phyloP scores from a whole-genome alignment of 2,797 vertebrate species.

The Cephalopachus bancanus region DNA sequence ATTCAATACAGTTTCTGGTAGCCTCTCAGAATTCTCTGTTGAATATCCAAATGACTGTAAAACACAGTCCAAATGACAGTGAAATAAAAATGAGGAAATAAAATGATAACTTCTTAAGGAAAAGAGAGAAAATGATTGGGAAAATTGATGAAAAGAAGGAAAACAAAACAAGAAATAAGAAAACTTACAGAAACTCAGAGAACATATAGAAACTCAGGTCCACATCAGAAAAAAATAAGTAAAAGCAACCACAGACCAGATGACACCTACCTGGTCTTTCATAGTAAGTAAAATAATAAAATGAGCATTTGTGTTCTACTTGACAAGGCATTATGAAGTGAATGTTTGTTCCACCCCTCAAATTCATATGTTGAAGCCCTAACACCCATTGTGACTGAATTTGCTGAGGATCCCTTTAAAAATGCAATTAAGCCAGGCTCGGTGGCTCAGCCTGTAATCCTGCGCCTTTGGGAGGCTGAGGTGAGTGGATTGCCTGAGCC shows the following conservation, averaged over 20 bases:
- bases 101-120: conserved; percentile 21
- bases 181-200: background rate
- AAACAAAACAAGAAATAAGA: conserved; percentile 19
- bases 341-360: background rate
- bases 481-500: too few relatives aligned
- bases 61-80: conserved; percentile 9
- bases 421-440: too few relatives aligned
- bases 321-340: background rate
- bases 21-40: conserved; percentile 10
- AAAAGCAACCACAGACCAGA: background rate
- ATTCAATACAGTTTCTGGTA: conserved; percentile 13
- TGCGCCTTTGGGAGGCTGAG: too few relatives aligned
- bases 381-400: background rate
- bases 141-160: background rate
- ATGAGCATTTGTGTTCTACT: background rate
- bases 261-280: background rate
- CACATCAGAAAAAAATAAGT: background rate
- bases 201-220: background rate
- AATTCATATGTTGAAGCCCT: background rate
- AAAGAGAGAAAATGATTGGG: background rate
- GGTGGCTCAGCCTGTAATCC: too few relatives aligned
- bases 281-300: background rate
- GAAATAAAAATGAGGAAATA: background rate
- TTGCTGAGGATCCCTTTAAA: background rate
- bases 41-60: background rate